Percentiles rank a stretch among this genome's conserved stretches.
Evolutionary conservation across 2,113 vertebrate species (phyloP).

Genomic region (Noturus placidus): DNA sequence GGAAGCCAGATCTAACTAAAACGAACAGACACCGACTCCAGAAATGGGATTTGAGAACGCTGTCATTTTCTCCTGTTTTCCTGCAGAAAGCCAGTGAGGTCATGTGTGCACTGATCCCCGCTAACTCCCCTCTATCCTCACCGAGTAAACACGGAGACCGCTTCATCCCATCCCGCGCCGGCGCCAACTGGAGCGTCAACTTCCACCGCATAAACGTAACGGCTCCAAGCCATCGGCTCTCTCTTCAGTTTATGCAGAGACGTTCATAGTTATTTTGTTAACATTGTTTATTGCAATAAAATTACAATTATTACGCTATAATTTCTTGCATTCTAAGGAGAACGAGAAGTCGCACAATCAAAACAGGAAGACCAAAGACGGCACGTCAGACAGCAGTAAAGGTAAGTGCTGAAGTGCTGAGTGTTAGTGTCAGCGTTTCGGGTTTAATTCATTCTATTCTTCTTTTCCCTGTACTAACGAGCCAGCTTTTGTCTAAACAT

Average conservation of each 20-base stretch:
- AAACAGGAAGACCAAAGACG: slow-evolving; percentile 96
- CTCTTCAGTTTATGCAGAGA: neutral
- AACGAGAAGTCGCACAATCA: slow-evolving; percentile 97
- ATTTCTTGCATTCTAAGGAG: slow-evolving; percentile 74
- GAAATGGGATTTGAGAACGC: neutral
- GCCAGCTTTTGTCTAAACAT: neutral
- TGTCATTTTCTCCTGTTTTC: neutral
- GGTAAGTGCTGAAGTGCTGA: slow-evolving; percentile 68
- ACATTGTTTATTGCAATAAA: neutral
- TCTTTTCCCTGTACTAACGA: neutral
- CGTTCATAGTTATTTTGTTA: neutral
- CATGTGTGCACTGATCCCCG: slow-evolving; percentile 85
- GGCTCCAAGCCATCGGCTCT: slow-evolving; percentile 33
- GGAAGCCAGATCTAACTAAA: neutral
- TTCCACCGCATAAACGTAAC: slow-evolving; percentile 96
- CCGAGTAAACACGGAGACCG: slow-evolving; percentile 97
- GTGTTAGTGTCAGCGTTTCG: neutral
- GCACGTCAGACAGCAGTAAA: slow-evolving; percentile 93
- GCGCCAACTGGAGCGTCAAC: slow-evolving; percentile 98
- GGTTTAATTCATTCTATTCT: neutral
- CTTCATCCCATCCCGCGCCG: slow-evolving; percentile 95
- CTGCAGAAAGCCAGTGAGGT: slow-evolving; percentile 76
- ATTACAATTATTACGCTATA: neutral
- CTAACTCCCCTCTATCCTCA: slow-evolving; percentile 92
- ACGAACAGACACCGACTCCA: neutral